Base-by-base conservation (phyloP, 2,888 invertebrate genomes). In the Coelinius sp. region DNA sequence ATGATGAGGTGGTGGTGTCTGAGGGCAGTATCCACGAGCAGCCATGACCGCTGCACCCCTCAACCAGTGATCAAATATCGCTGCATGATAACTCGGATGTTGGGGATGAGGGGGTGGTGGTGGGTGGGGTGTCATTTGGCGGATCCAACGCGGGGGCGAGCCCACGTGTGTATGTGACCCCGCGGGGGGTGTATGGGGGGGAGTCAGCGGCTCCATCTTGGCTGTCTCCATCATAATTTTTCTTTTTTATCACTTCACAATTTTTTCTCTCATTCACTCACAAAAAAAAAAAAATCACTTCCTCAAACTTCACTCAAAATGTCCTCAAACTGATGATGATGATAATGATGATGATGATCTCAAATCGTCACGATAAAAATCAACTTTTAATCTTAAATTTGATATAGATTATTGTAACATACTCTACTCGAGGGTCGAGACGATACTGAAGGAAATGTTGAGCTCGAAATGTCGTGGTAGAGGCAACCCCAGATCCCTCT, bases 21-120 rank as follows among this genome's bases (percentile, higher is more conserved):
- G 89, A 63, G 91, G 88, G 78, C 90, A 90, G 73, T 86, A 87
- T 8, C 84, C 82, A n/a, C 86, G 77, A 2, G 81, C 83, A 0
- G 86, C 84, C 6, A 86, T 31, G 2, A 85, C 66, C 0, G 85
- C 85, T 0, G 86, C 85, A 12, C 82, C 83, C 7, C 85, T 79
- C 8, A 87, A 63, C 87, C 86, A 87, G 63, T 84, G 85, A 70
- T 85, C 84, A 7, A 87, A 69, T 53, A 85, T 83, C 0, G 81
- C 78, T 0, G 83, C 79, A 10, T 83, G 85, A 63, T 85, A 84
- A 25, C 77, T 77, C 0, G 82, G 79, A 44, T 81, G 82, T 35
- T 79, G 83, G 3, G 69, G 66, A 17, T 72, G 77, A 7, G 62
- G 68, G 0, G 70, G 62, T 14, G 75, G 62, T 14, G 75, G 71